Conservation (phyloP, 2,797 vertebrate species). For the Hoplostethus atlanticus region DNA sequence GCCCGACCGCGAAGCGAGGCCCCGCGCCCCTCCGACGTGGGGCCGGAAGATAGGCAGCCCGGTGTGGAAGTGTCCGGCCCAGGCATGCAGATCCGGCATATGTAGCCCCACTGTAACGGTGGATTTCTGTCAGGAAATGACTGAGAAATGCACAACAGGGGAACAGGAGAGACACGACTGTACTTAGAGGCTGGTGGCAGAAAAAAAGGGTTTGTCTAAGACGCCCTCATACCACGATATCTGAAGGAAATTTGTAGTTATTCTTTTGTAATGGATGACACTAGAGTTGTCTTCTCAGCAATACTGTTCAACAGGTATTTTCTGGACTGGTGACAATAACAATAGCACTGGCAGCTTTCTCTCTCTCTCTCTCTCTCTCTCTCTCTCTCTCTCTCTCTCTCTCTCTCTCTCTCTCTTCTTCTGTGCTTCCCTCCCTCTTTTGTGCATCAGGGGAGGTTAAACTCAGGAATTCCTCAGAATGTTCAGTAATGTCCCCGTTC, state of each 20-base stretch:
- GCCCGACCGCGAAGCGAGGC: slow-evolving; percentile 55
- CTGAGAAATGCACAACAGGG: slow-evolving; percentile 95
- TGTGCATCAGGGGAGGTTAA: slow-evolving; percentile 89
- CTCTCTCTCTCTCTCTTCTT: slow-evolving; percentile 43
- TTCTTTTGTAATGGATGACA: slow-evolving; percentile 84
- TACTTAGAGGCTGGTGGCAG: slow-evolving; percentile 77
- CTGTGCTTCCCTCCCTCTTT: slow-evolving; percentile 80
- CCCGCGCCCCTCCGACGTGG: slow-evolving; percentile 66
- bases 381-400: slow-evolving; percentile 69
- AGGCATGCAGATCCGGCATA: slow-evolving; percentile 83
- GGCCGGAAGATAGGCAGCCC: slow-evolving; percentile 7
- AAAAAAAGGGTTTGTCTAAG: slow-evolving; percentile 48
- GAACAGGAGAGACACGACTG: slow-evolving; percentile 90
- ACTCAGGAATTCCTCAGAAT: slow-evolving; percentile 98
- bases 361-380: slow-evolving; percentile 39
- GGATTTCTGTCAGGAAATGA: slow-evolving; percentile 99
- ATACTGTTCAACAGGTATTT: slow-evolving; percentile 91
- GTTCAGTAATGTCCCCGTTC: slow-evolving; percentile 88
- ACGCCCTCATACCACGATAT: slow-evolving; percentile 47
- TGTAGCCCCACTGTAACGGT: slow-evolving; percentile 92
- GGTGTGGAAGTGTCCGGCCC: slow-evolving; percentile 66
- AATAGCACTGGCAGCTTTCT: slow-evolving; percentile 78
- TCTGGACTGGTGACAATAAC: slow-evolving; percentile 82
- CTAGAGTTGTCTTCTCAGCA: slow-evolving; percentile 92
- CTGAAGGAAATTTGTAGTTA: slow-evolving; percentile 59